Percentiles rank a stretch among this genome's conserved stretches.
phyloP scores from a whole-genome alignment of 2,113 vertebrate genomes.

The Gallinago media region DNA sequence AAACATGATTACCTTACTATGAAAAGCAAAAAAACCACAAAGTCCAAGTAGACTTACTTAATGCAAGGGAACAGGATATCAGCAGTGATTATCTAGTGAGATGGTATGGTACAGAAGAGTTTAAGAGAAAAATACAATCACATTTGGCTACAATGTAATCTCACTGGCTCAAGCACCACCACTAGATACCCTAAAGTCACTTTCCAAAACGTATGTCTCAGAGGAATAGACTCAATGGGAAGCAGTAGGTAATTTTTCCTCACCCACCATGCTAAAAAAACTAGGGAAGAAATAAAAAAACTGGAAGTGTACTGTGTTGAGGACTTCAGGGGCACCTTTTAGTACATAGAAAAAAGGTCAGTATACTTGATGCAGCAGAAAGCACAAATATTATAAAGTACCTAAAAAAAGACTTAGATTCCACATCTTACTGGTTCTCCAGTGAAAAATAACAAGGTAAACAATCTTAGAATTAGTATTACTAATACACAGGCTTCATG shows the following conservation, averaged over 20 bases:
- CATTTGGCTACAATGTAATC: background rate
- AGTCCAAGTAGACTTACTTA: background rate
- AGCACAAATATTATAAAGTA: background rate
- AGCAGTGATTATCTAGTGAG: background rate
- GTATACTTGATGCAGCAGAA: background rate
- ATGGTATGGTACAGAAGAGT: fast-evolving
- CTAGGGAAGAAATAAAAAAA: background rate
- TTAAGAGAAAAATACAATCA: background rate
- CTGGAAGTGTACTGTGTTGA: background rate
- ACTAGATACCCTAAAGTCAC: background rate
- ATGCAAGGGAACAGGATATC: background rate
- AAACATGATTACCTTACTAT: background rate
- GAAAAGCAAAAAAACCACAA: background rate
- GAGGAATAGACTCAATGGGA: background rate
- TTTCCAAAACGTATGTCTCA: background rate
- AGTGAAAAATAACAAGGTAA: background rate
- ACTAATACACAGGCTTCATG: background rate
- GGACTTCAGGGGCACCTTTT: background rate
- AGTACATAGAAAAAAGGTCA: background rate
- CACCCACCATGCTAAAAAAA: background rate
- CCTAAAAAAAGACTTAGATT: background rate
- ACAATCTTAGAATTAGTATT: background rate
- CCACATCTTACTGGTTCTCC: background rate
- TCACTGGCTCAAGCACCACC: background rate
- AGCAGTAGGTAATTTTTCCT: background rate